A percentile compares a stretch with the other conserved stretches of the same genome.
phyloP scores from a whole-genome alignment of 2,888 invertebrate genomes.

The Dryocosmus kuriphilus region DNA sequence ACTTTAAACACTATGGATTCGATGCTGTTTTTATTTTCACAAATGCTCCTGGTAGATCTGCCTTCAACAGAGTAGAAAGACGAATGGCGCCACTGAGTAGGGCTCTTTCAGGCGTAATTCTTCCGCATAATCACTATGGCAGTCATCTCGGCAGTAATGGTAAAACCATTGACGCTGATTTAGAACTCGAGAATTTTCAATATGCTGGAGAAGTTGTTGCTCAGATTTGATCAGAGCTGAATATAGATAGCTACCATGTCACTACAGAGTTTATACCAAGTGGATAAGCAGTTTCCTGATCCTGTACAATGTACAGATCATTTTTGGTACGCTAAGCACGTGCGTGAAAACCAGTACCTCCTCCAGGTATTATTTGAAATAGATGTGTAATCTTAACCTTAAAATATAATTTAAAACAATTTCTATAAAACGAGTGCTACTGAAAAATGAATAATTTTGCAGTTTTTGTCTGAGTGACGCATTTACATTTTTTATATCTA shows the following conservation, averaged over 20 bases:
- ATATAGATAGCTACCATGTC: constrained; percentile 61
- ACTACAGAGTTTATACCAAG: constrained; percentile 46
- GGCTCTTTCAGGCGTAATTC: constrained; percentile 62
- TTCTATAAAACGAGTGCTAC: too few relatives aligned
- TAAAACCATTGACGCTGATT: constrained; percentile 44
- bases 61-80: constrained; percentile 68
- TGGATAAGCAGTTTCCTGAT: background rate
- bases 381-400: too few relatives aligned
- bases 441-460: too few relatives aligned
- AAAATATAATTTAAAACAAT: background rate
- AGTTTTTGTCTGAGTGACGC: background rate
- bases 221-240: constrained; percentile 63
- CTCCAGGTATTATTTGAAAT: too few relatives aligned
- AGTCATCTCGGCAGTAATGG: constrained; percentile 60
- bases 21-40: constrained; percentile 60
- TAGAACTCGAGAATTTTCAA: constrained; percentile 70
- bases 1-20: constrained; percentile 59
- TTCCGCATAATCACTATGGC: constrained; percentile 66
- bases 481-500: background rate
- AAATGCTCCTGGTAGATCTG: constrained; percentile 64
- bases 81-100: constrained; percentile 63
- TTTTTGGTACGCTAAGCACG: constrained; percentile 41
- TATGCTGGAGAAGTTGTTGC: constrained; percentile 67
- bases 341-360: constrained; percentile 24
- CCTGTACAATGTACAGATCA: background rate